These are phyloP conservation scores for Typhlichthys eigenmanni DNA, from an alignment of 2,797 vertebrate species.

Conservation along the genomic window DNA sequence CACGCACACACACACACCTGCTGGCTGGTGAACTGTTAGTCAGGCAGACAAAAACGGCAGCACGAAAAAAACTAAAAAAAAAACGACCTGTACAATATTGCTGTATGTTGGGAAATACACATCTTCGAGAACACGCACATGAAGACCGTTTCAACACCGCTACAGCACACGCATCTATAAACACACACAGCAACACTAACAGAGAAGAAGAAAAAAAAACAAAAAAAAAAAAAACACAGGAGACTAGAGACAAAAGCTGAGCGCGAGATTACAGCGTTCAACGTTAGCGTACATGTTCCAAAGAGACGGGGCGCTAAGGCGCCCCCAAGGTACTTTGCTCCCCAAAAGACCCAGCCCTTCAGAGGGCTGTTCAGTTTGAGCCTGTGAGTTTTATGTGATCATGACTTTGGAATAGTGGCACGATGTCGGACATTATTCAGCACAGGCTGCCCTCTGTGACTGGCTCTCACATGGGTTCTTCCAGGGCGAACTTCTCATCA, in stretches of 20 bases:
- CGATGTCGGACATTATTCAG: neutral
- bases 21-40: slow-evolving; percentile 82
- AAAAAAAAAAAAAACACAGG: slow-evolving; percentile 15
- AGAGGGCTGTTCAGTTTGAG: slow-evolving; percentile 57
- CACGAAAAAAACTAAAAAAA: slow-evolving; percentile 19
- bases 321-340: slow-evolving; percentile 24
- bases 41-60: slow-evolving; percentile 61
- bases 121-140: slow-evolving; percentile 38
- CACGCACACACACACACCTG: slow-evolving; percentile 23
- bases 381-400: slow-evolving; percentile 10
- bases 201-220: slow-evolving; percentile 23
- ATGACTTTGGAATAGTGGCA: slow-evolving; percentile 27
- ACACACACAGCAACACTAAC: slow-evolving; percentile 50
- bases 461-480: slow-evolving; percentile 44
- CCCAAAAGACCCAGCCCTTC: slow-evolving; percentile 45
- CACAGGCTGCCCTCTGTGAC: no score
- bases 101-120: slow-evolving; percentile 68
- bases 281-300: no score
- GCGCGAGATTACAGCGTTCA: no score
- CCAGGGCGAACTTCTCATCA: slow-evolving; percentile 41
- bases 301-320: no score
- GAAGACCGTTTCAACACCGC: no score
- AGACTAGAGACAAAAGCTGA: no score
- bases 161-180: neutral
- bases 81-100: slow-evolving; percentile 82